These are phyloP conservation scores for Leptopilina drosophilae DNA, from an alignment of 2,888 invertebrate genomes.

Conservation along the genomic window DNA sequence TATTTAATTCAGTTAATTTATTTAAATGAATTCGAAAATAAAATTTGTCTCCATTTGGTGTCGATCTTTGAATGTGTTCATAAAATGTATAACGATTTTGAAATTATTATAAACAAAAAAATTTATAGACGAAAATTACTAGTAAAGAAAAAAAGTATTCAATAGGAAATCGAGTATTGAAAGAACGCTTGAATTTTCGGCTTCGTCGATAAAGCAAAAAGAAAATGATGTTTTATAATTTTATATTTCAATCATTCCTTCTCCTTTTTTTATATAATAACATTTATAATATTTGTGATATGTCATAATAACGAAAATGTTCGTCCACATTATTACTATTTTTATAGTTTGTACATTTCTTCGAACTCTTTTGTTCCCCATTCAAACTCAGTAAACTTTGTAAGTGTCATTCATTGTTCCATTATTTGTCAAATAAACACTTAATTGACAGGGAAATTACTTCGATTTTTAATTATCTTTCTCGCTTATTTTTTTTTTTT, in stretches of 20 bases:
- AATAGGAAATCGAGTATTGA: background rate
- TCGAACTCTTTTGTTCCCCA: background rate
- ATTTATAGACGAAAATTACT: constrained; percentile 36
- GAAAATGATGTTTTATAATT: background rate
- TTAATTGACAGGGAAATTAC: background rate
- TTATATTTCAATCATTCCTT: constrained; percentile 43
- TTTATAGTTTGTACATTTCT: constrained; percentile 7
- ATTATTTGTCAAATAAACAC: constrained; percentile 21
- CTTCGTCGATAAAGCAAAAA: background rate
- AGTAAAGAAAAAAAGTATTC: constrained; percentile 36
- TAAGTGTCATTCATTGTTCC: constrained; percentile 10
- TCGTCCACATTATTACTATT: background rate
- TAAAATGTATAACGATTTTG: constrained; percentile 13
- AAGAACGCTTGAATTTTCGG: background rate
- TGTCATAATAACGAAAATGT: background rate
- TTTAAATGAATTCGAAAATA: too few species aligned
- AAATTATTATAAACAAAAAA: constrained; percentile 25
- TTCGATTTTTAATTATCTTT: background rate
- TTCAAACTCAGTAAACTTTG: constrained; percentile 6
- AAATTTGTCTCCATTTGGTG: too few species aligned
- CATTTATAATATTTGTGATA: background rate
- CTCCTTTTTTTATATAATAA: background rate
- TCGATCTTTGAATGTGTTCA: constrained; percentile 47
- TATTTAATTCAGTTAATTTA: too few species aligned
- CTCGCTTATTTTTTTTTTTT: background rate